phyloP scores from a whole-genome alignment of 1,140 invertebrate species.

The Armadillidium nasatum region DNA sequence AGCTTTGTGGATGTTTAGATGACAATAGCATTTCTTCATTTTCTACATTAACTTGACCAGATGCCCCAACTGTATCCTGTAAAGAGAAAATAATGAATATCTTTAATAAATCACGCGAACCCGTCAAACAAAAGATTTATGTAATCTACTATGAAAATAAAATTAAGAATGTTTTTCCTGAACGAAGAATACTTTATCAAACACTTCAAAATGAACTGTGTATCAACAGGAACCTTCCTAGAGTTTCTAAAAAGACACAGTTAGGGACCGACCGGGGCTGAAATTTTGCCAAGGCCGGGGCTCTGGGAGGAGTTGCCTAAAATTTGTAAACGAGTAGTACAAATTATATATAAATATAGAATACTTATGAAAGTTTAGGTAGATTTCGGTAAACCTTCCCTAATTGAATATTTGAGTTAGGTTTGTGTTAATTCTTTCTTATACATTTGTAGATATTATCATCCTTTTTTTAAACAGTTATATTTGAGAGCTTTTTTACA shows the following conservation, averaged over 20 bases:
- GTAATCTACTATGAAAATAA: neutral
- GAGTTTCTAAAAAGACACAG: neutral
- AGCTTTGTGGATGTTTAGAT: slow-evolving; percentile 49
- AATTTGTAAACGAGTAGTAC: too few species aligned
- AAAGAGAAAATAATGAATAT: neutral
- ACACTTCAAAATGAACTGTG: neutral
- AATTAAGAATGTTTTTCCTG: neutral
- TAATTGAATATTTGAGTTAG: too few species aligned
- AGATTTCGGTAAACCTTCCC: too few species aligned
- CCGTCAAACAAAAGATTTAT: neutral
- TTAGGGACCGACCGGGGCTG: too few species aligned
- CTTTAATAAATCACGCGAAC: neutral
- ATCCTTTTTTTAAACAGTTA: too few species aligned
- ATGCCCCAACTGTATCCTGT: slow-evolving; percentile 33
- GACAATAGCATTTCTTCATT: slow-evolving; percentile 39
- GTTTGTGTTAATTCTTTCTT: too few species aligned
- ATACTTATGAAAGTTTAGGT: too few species aligned
- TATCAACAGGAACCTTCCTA: neutral
- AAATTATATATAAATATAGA: too few species aligned
- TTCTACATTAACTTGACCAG: slow-evolving; percentile 36
- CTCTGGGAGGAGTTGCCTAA: too few species aligned
- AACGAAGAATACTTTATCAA: neutral
- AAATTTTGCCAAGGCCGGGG: too few species aligned
- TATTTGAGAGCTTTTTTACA: too few species aligned
- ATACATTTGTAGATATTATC: too few species aligned